Percentiles rank a stretch among this genome's conserved stretches.
phyloP scores from a whole-genome alignment of 2,888 invertebrate species.

The Trissoscelio sp. region DNA sequence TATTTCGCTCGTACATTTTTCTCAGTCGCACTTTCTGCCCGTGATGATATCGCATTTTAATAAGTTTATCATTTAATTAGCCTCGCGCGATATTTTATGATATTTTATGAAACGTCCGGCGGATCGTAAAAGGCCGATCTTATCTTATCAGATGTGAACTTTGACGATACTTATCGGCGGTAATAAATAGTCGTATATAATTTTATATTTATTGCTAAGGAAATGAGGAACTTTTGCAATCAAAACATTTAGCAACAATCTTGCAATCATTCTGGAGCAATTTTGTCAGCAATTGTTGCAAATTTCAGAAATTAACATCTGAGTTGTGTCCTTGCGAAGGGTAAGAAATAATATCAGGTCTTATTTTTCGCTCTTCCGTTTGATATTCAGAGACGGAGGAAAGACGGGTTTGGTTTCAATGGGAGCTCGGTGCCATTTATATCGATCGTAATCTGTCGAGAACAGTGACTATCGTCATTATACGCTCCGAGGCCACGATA shows the following conservation, averaged over 20 bases:
- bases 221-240: conserved; percentile 26
- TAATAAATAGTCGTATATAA: conserved; percentile 40
- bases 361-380: conserved; percentile 29
- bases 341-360: conserved; percentile 4
- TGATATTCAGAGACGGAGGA: conserved; percentile 47
- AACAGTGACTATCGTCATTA: conserved; percentile 79
- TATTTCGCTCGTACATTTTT: background rate
- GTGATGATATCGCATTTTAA: conserved; percentile 58
- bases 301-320: background rate
- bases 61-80: conserved; percentile 65
- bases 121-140: conserved; percentile 18
- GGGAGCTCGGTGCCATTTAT: conserved; percentile 75
- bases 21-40: conserved; percentile 1
- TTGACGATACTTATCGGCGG: conserved; percentile 39
- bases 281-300: too few relatives aligned
- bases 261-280: too few relatives aligned
- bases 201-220: conserved; percentile 20
- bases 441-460: conserved; percentile 78
- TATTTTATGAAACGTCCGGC: conserved; percentile 23
- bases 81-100: conserved; percentile 20
- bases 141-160: conserved; percentile 45
- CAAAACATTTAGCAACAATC: too few relatives aligned
- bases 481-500: conserved; percentile 78
- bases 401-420: conserved; percentile 52
- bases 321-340: background rate